These are phyloP conservation scores for Heliconius ethilla DNA, from an alignment of 2,888 invertebrate genomes.

Conservation along the genomic window DNA sequence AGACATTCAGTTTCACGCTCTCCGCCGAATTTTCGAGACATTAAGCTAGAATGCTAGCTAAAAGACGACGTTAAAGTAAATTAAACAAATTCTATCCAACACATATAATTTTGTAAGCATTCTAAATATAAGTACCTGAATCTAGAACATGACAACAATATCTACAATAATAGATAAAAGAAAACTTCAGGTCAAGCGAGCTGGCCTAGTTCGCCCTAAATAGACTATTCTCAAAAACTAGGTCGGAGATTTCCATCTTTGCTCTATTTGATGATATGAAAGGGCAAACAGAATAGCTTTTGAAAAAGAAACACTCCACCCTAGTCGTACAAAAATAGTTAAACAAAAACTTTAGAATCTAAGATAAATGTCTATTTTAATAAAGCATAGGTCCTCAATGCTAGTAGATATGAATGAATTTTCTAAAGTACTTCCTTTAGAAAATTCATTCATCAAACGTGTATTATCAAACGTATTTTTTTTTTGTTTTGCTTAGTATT, in stretches of 20 bases:
- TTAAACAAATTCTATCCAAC: not conserved
- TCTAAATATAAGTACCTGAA: not conserved
- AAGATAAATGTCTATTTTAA: not conserved
- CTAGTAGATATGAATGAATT: not conserved
- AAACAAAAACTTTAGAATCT: not conserved
- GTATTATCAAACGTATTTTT: not conserved
- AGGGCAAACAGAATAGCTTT: conserved; percentile 25
- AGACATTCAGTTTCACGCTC: not conserved
- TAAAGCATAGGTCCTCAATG: too few relatives aligned
- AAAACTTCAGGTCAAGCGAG: conserved; percentile 18
- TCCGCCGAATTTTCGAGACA: not conserved
- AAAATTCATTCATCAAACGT: too few relatives aligned
- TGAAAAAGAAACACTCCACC: not conserved
- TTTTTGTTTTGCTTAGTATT: not conserved
- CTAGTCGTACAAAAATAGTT: conserved; percentile 3
- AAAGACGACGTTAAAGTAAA: too few relatives aligned
- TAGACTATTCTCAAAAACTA: conserved; percentile 31
- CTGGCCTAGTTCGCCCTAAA: conserved; percentile 32
- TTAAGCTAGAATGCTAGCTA: not conserved
- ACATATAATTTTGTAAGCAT: not conserved
- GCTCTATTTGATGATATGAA: conserved; percentile 26
- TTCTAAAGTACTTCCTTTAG: not conserved
- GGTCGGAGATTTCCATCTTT: conserved; percentile 30
- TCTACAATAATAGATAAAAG: conserved; percentile 6
- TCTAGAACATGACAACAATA: conserved; percentile 4